Evolutionary conservation across 2,113 vertebrate genomes (phyloP), one percentile per base, ranked within the genome.

Genomic region (Limanda limanda): DNA sequence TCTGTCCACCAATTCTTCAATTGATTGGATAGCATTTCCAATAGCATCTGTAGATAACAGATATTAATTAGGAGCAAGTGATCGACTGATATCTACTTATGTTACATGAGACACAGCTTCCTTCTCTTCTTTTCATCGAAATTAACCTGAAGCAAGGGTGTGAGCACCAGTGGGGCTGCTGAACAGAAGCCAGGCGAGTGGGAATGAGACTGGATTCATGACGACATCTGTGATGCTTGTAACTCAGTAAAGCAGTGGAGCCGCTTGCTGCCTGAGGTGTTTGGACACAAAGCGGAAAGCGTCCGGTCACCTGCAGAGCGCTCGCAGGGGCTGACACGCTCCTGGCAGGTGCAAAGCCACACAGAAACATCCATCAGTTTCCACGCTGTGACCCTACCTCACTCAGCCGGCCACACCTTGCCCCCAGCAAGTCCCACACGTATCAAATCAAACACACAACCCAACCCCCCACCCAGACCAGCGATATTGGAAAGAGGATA

Each of bases 381-480:
- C 74, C 80, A 15, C 80, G 78, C 21, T 74, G 70, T 31, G 72
- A 73, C 77, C 68, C 42, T 37, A 20, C 73, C 59, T 77, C 78
- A 47, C 59, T 79, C 61, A 61, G 25, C 31, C 67, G 20, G 81
- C 81, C 89, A 84, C 90, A 69, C 89, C 89, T 79, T 70, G 77
- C 80, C 88, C 85, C 84, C 27, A 80, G 88, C 84, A 56, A 76
- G 80, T 93, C 91, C 84, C 92, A 91, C 90, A 87, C 79, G 74
- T 88, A 92, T 91, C 88, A 83, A 61, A 86, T 90, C 58, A 78
- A 88, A 76, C 68, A 62, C 59, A 8, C 21, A 7, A 2, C 18
- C 58, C 18, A 12, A 42, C 4, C 4, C 37, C 37, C 62, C 21
- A 48, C 68, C 64, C 69, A 24, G 59, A 13, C 4, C 54, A 13